Conservation (phyloP, 2,113 vertebrate genomes). For the Prinia subflava region DNA sequence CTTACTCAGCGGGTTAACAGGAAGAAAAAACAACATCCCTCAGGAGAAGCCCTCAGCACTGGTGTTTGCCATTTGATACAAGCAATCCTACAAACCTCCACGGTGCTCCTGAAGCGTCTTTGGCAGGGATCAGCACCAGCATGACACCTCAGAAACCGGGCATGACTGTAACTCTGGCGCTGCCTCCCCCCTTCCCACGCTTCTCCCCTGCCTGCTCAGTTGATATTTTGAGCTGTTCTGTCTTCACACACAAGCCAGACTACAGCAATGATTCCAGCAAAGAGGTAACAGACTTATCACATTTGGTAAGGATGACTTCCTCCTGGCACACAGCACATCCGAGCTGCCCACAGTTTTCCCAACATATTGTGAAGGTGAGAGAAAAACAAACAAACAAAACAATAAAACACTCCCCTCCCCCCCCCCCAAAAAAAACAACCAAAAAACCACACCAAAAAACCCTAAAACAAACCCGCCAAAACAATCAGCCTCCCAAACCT, state of each 20-base stretch:
- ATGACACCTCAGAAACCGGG: background rate
- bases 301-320: background rate
- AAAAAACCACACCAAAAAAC: too few species aligned
- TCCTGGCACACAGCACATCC: background rate
- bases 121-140: background rate
- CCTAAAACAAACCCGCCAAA: background rate
- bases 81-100: background rate
- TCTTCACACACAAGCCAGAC: background rate
- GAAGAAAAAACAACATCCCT: background rate
- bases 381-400: background rate
- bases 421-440: too few species aligned
- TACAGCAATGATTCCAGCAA: background rate
- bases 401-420: too few species aligned
- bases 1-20: background rate
- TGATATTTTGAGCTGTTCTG: background rate
- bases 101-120: rapidly evolving
- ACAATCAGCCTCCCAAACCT: rapidly evolving
- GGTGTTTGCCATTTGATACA: background rate
- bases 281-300: background rate
- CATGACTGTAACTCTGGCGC: too few species aligned
- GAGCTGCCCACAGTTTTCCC: background rate
- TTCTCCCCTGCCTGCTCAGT: background rate
- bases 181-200: rapidly evolving
- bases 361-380: background rate
- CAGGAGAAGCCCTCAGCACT: background rate